Percentiles rank a stretch among this genome's conserved stretches.
Conservation (phyloP, 2,797 vertebrate genomes). For the Leptodactylus fallax region DNA sequence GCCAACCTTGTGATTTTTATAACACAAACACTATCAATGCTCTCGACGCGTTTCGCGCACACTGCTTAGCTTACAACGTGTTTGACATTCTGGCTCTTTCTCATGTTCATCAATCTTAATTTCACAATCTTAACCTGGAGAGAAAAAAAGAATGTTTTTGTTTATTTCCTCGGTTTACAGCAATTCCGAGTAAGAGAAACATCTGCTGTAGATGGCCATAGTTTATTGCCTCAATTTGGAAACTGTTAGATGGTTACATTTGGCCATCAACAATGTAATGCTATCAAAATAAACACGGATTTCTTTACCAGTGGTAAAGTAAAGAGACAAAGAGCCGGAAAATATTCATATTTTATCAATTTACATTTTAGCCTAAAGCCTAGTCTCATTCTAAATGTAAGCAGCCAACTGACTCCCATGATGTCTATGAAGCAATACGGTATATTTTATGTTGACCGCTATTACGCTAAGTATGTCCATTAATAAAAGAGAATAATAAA, state of each 20-base stretch:
- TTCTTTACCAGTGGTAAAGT: conserved; percentile 45
- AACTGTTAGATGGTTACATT: conserved; percentile 62
- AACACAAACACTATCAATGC: not conserved
- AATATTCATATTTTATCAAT: conserved; percentile 30
- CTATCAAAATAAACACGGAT: conserved; percentile 62
- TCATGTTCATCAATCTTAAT: conserved; percentile 54
- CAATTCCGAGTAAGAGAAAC: conserved; percentile 72
- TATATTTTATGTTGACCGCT: not conserved
- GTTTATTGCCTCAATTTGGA: conserved; percentile 59
- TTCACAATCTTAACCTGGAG: conserved; percentile 18
- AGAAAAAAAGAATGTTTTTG: conserved; percentile 65
- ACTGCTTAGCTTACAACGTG: conserved; percentile 22
- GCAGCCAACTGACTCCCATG: not conserved
- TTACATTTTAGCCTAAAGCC: conserved; percentile 1
- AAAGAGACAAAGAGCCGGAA: conserved; percentile 21
- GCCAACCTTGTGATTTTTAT: not conserved
- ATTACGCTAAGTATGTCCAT: conserved; percentile 34
- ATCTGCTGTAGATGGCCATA: conserved; percentile 72
- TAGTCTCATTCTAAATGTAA: not conserved
- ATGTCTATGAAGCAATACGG: not conserved
- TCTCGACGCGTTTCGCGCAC: conserved; percentile 9
- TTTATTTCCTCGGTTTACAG: conserved; percentile 75
- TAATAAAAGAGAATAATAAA: conserved; percentile 64
- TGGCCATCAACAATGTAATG: conserved; percentile 62
- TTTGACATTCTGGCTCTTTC: conserved; percentile 35